These are phyloP conservation scores for Euplexia lucipara DNA, from an alignment of 2,888 invertebrate genomes.

Conservation along the genomic window DNA sequence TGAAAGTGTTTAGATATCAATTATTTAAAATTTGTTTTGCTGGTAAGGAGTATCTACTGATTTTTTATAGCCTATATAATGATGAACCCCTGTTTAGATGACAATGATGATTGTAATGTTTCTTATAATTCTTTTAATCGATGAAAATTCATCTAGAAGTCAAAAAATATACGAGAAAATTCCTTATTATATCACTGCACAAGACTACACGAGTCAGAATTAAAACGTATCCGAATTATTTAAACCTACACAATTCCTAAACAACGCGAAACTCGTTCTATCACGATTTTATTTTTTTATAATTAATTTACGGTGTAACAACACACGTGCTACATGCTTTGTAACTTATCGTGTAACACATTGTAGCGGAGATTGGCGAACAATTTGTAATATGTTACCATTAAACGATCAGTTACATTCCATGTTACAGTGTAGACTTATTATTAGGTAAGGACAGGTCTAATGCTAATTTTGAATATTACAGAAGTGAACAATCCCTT, in stretches of 20 bases:
- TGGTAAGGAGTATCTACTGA: too few species aligned
- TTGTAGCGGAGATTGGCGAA: too few species aligned
- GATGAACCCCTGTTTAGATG: background rate
- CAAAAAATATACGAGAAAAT: slow-evolving; percentile 63
- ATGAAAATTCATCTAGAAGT: slow-evolving; percentile 60
- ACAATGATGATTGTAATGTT: background rate
- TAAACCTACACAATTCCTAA: slow-evolving; percentile 62
- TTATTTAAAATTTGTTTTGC: background rate
- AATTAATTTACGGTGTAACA: slow-evolving; percentile 23
- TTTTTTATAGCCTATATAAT: slow-evolving; percentile 2
- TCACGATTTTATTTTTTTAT: slow-evolving; percentile 38
- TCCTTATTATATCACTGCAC: slow-evolving; percentile 62
- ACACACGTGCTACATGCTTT: slow-evolving; percentile 20
- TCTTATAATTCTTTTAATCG: slow-evolving; percentile 34
- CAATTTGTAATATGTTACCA: slow-evolving; percentile 9
- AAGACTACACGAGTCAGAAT: slow-evolving; percentile 51
- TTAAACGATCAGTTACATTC: slow-evolving; percentile 16
- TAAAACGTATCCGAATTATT: slow-evolving; percentile 37
- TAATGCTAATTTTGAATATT: slow-evolving; percentile 35
- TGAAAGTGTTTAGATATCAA: slow-evolving; percentile 1
- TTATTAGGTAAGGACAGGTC: slow-evolving; percentile 29
- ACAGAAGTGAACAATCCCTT: slow-evolving; percentile 23
- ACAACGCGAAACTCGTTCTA: slow-evolving; percentile 48
- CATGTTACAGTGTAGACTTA: slow-evolving; percentile 32
- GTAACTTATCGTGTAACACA: slow-evolving; percentile 14